Evolutionary conservation across 2,113 vertebrate genomes (phyloP).

Genomic region (Caranx melampygus): DNA sequence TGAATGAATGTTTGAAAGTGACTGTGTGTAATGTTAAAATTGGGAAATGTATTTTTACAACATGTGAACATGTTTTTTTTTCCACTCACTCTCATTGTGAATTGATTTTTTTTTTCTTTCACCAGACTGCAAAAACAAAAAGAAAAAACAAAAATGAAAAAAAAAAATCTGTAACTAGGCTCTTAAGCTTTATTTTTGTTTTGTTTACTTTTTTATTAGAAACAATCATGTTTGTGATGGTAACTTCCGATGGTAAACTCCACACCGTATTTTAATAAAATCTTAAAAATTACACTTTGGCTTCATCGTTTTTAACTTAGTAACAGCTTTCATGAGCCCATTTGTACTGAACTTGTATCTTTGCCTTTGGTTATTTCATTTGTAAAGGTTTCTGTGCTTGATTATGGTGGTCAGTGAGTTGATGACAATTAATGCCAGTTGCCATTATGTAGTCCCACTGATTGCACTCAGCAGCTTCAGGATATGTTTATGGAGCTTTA

Average conservation of each 20-base stretch:
- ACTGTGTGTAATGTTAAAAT: conserved; percentile 81
- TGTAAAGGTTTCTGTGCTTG: neutral
- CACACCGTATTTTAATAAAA: conserved; percentile 92
- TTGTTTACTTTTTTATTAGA: conserved; percentile 90
- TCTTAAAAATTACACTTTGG: conserved; percentile 77
- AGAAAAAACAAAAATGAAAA: conserved; percentile 58
- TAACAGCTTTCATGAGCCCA: neutral
- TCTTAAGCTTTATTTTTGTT: conserved; percentile 88
- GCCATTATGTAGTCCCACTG: neutral
- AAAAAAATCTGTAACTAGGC: conserved; percentile 85
- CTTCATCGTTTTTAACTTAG: conserved; percentile 6
- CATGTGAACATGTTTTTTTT: conserved; percentile 82
- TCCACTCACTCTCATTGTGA: conserved; percentile 81
- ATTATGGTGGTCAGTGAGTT: conserved; percentile 12
- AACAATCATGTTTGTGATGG: conserved; percentile 91
- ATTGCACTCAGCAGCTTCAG: conserved; percentile 23
- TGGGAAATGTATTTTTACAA: conserved; percentile 89
- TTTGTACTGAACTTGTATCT: conserved; percentile 8
- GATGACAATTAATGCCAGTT: conserved; percentile 4
- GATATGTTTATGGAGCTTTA: conserved; percentile 32
- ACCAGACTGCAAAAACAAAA: conserved; percentile 85
- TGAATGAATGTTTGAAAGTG: conserved; percentile 82
- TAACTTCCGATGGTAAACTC: conserved; percentile 88
- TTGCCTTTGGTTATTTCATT: conserved; percentile 1
- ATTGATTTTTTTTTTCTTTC: conserved; percentile 79